Evolutionary conservation across 2,113 vertebrate genomes (phyloP), one percentile per base, ranked within the genome.

Genomic region (Notarius lentiginosus): DNA sequence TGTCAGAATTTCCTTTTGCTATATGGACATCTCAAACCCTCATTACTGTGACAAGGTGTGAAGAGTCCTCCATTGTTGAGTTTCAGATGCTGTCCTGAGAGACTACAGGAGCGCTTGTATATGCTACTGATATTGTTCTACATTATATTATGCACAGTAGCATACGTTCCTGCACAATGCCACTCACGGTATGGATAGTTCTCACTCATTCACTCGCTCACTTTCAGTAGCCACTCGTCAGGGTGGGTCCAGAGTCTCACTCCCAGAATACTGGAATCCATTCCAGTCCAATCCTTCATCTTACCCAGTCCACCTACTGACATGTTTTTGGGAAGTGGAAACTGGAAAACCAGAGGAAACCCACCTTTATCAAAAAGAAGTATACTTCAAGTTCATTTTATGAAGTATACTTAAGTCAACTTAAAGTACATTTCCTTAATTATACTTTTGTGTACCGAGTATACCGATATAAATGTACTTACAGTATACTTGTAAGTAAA

Each of bases 71-170:
- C 88, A 90, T 91, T 92, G 90, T 92, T 89, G 88, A 87, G 77
- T 89, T 93, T 94, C 92, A 94, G 90, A 93, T 92, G 91, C 91
- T 87, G 88, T 90, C 92, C 93, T 93, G 93, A 95, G 92, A 92
- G 92, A 89, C 89, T 92, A 90, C 92, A 92, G 93, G 90, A 93
- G 92, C 90, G 92, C 90, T 91, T 75, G 82, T 34, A 89, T 79
- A 51, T 47, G 85, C 72, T 49, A 41, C 60, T 47, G 49, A 91
- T 90, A 91, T 82, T 87, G 88, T 88, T 89, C 91, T 91, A 91
- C 92, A 92, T 94, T 93, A 92, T 90, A 91, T 93, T 93, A 90
- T 92, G 85, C 90, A 84, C 61, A 85, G 88, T 49, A 84, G 73
- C 91, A 63, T 82, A 49, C 89, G 92, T 92, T 53, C 2, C 17